Evolutionary conservation across 1,140 invertebrate genomes (phyloP).

Genomic region (Pissodes strobi): DNA sequence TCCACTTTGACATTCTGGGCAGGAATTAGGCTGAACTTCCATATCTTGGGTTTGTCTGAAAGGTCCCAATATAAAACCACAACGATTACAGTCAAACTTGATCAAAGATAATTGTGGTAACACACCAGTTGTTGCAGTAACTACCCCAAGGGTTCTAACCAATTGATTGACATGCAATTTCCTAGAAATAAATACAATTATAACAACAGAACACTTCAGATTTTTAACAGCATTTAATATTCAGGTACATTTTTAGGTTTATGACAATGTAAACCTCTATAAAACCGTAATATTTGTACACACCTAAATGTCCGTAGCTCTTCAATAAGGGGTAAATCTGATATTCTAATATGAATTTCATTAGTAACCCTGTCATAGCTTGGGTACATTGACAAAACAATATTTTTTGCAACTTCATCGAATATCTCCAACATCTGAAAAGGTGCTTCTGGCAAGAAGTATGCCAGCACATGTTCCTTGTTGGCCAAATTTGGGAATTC

Average conservation of each 20-base stretch:
- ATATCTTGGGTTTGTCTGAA: slow-evolving; percentile 91
- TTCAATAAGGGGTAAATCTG: slow-evolving; percentile 93
- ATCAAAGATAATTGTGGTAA: slow-evolving; percentile 93
- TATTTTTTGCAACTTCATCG: slow-evolving; percentile 92
- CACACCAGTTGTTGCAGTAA: slow-evolving; percentile 94
- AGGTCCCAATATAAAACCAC: slow-evolving; percentile 92
- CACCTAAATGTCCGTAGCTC: slow-evolving; percentile 90
- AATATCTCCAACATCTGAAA: slow-evolving; percentile 95
- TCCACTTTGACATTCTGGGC: slow-evolving; percentile 96
- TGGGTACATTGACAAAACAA: slow-evolving; percentile 93
- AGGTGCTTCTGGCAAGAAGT: slow-evolving; percentile 96
- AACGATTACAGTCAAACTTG: slow-evolving; percentile 97
- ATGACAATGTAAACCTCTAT: too few species aligned
- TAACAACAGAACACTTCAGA: too few species aligned
- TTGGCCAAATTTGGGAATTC: slow-evolving; percentile 90
- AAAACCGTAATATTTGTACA: too few species aligned
- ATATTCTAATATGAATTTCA: slow-evolving; percentile 93
- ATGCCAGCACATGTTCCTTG: slow-evolving; percentile 91
- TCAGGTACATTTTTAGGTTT: too few species aligned
- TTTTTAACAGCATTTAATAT: too few species aligned
- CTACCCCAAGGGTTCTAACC: slow-evolving; percentile 92
- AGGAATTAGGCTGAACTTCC: slow-evolving; percentile 94
- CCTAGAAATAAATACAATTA: too few species aligned
- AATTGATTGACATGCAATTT: slow-evolving; percentile 97
- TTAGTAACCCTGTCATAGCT: slow-evolving; percentile 92